Percentiles rank a stretch among this genome's conserved stretches.
Conservation (phyloP, 2,888 invertebrate species). For the Brenthis ino region DNA sequence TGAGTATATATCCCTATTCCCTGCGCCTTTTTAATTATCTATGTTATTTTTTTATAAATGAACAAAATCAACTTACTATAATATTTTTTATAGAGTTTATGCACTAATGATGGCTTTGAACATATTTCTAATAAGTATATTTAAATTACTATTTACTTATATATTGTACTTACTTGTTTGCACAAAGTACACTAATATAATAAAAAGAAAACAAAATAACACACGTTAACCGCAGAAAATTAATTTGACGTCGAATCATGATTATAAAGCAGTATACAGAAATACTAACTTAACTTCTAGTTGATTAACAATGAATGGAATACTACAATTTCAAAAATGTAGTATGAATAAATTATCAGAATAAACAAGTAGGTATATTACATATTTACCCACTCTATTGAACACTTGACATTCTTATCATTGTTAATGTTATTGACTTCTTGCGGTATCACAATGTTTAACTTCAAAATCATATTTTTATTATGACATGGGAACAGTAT, state of each 20-base stretch:
- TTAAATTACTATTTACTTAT: background rate
- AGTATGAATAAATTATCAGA: slow-evolving; percentile 30
- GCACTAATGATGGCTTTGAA: too few species aligned
- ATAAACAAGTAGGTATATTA: slow-evolving; percentile 39
- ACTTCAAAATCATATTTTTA: slow-evolving; percentile 17
- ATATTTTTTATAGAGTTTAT: too few species aligned
- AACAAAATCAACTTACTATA: too few species aligned
- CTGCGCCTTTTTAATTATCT: too few species aligned
- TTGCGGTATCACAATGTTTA: slow-evolving; percentile 34
- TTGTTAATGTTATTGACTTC: slow-evolving; percentile 63
- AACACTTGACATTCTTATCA: slow-evolving; percentile 68
- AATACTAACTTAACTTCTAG: slow-evolving; percentile 28
- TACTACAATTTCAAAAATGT: slow-evolving; percentile 32
- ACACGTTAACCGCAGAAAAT: slow-evolving; percentile 36
- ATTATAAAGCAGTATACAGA: slow-evolving; percentile 21
- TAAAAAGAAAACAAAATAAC: slow-evolving; percentile 36
- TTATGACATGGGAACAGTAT: background rate
- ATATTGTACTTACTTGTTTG: slow-evolving; percentile 46
- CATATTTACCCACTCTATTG: slow-evolving; percentile 45
- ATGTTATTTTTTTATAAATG: too few species aligned
- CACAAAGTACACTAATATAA: slow-evolving; percentile 40
- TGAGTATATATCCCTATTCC: too few species aligned
- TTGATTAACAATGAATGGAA: slow-evolving; percentile 33
- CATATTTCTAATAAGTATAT: too few species aligned
- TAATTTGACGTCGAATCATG: slow-evolving; percentile 35